Evolutionary conservation across 2,113 vertebrate species (phyloP).

Genomic region (Zosterops pallidus): DNA sequence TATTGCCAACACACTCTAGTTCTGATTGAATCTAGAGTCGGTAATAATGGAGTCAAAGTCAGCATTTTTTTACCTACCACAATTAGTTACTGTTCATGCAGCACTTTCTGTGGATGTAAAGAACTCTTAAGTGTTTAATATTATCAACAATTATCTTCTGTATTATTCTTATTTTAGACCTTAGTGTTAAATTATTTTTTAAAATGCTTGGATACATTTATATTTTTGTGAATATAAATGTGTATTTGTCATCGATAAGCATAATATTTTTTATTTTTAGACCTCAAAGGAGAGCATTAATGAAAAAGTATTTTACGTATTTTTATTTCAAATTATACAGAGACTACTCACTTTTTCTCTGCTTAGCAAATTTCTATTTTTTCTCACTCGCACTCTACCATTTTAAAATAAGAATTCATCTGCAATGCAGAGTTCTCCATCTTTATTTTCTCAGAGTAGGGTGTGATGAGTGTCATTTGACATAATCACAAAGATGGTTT

Average conservation of each 20-base stretch:
- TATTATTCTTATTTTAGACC: not conserved
- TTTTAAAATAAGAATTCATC: conserved; percentile 34
- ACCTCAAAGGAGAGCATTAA: not conserved
- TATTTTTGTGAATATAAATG: not conserved
- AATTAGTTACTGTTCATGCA: conserved; percentile 6
- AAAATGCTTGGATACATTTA: not conserved
- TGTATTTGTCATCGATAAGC: not conserved
- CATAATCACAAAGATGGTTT: not conserved
- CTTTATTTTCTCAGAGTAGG: conserved; percentile 5
- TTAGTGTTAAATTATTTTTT: not conserved
- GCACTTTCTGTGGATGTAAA: not conserved
- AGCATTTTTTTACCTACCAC: conserved; percentile 23
- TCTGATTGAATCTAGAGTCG: not conserved
- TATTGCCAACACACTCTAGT: not conserved
- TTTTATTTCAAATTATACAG: not conserved
- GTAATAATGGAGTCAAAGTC: conserved; percentile 34
- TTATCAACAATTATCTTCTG: not conserved
- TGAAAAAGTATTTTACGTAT: not conserved
- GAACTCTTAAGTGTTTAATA: not conserved
- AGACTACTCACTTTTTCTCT: not conserved
- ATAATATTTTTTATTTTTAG: not conserved
- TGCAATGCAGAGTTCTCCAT: conserved; percentile 36
- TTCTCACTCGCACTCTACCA: not conserved
- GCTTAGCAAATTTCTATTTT: not conserved
- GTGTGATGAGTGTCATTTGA: not conserved